Base-by-base conservation (phyloP, 2,113 vertebrate species). In the Psittacula cyanocephala region DNA sequence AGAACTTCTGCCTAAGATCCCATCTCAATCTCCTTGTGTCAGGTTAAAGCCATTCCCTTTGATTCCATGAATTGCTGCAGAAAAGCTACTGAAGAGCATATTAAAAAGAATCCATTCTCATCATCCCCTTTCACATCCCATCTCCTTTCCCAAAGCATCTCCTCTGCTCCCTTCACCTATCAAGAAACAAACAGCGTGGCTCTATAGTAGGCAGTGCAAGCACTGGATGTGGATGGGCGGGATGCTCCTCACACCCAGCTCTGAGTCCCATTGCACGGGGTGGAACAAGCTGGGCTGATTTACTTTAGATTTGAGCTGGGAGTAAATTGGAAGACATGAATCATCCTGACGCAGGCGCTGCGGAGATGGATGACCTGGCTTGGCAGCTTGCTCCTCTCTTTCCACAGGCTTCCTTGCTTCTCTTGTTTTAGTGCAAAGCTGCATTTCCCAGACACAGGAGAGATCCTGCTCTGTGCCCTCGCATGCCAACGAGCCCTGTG, bases 291-390 rank as follows among this genome's bases (percentile, higher is more conserved):
- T 80, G 97, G 94, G 83, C 96, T 97, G 98, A 98, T 94, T 91
- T 98, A 96, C 97, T 98, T 97, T 96, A 97, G 97, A 98, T 98
- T 97, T 83, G 97, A 98, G 98, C 97, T 19, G 74, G 84, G 94
- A 97, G 93, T 97, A 98, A 98, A 98, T 98, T 98, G 98, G 97
- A 98, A 98, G 98, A 94, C 98, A 97, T 98, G 97, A 98, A 98
- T 98, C 98, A 98, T 97, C 98, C 44, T 97, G 98, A 98, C 97
- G 92, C 98, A 91, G 86, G 78, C 12, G 69, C 96, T 96, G 41
- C 60, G 2, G 98, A 98, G 98, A 98, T 98, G 97, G 97, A 98
- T 98, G 97, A 97, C 98, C 97, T 95, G 94, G 77, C 88, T 97
- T 98, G 98, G 97, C 93, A 97, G 91, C 92, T 94, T 88, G 93